Base-by-base conservation (phyloP, 2,113 vertebrate species). In the Taurulus bubalis region DNA sequence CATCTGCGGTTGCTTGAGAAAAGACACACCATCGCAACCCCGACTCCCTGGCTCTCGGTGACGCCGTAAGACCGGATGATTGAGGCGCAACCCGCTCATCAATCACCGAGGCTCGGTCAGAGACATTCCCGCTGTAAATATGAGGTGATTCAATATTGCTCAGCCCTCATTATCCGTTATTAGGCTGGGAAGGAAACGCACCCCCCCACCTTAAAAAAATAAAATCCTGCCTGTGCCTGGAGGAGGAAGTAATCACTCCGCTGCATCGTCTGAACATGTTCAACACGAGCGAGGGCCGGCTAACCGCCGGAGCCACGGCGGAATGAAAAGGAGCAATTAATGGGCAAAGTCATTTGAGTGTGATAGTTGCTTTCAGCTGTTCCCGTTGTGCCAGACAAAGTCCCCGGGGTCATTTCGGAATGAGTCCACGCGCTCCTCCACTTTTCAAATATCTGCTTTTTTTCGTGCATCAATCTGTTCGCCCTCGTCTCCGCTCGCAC, bases 91-190 rank as follows among this genome's bases (percentile, higher is more conserved):
- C 84, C 80, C 74, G 26, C 86, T 92, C 87, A 90, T 93, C 87
- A 88, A 92, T 92, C 84, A 88, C 63, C 38, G 0, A 15, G 64
- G 62, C 56, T 84, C 47, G 63, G 82, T 89, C 84, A 16, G 64
- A 88, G 77, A 85, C 85, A 81, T 83, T 84, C 83, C 85, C 73
- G 85, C 76, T 75, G 75, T 70, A 85, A 87, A 89, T 72, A 79
- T 84, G 65, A 85, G 62, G 82, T 84, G 77, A 91, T 87, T 88
- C 85, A 79, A 77, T 82, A 71, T 85, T 82, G 72, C 83, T 62
- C 75, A 20, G 78, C 65, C 7, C 67, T 86, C 83, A 92, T 94
- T 93, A 90, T 93, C 87, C 78, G 86, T 77, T 81, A 93, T 93
- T 93, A 93, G 30, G 24, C 80, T 77, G 84, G 65, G 28, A 73